Conservation (phyloP, 2,888 invertebrate species). For the Xiphydria camelus region DNA sequence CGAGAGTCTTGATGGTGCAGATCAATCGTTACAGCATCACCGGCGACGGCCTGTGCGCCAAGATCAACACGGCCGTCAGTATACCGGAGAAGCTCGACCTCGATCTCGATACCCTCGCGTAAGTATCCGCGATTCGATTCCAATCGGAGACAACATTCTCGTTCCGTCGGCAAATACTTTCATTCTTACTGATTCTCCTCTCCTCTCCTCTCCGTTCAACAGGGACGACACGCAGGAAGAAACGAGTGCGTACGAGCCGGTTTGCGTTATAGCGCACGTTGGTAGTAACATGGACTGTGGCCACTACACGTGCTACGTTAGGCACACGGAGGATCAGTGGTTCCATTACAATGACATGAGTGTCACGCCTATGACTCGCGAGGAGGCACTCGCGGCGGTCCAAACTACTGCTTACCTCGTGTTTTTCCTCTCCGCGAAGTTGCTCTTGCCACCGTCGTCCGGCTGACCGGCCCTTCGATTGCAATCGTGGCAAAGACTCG, state of each 20-base stretch:
- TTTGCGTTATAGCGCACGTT: conserved; percentile 44
- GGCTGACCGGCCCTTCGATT: too few relatives aligned
- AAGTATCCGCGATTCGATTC: conserved; percentile 30
- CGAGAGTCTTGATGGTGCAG: conserved; percentile 42
- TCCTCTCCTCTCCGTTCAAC: too few relatives aligned
- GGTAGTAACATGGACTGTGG: conserved; percentile 47
- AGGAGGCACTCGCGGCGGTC: conserved; percentile 39
- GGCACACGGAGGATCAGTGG: conserved; percentile 39
- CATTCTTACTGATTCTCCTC: too few relatives aligned
- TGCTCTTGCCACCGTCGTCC: background rate
- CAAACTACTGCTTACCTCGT: conserved; percentile 45
- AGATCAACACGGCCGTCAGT: conserved; percentile 40
- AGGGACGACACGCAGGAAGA: conserved; percentile 17
- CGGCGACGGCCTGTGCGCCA: conserved; percentile 37
- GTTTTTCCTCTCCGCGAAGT: conserved; percentile 36
- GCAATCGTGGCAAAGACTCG: background rate
- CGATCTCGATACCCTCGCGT: conserved; percentile 30
- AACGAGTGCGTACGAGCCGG: conserved; percentile 34
- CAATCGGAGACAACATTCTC: too few relatives aligned
- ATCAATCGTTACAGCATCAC: conserved; percentile 44
- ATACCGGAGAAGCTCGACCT: conserved; percentile 37
- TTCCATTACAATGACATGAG: conserved; percentile 44
- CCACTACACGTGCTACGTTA: conserved; percentile 47
- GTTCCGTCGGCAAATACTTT: too few relatives aligned
- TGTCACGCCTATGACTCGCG: conserved; percentile 37